Percentiles rank a stretch among this genome's conserved stretches.
These are phyloP conservation scores for Poeciliopsis occidentalis DNA, from an alignment of 2,113 vertebrate genomes.

Conservation along the genomic window DNA sequence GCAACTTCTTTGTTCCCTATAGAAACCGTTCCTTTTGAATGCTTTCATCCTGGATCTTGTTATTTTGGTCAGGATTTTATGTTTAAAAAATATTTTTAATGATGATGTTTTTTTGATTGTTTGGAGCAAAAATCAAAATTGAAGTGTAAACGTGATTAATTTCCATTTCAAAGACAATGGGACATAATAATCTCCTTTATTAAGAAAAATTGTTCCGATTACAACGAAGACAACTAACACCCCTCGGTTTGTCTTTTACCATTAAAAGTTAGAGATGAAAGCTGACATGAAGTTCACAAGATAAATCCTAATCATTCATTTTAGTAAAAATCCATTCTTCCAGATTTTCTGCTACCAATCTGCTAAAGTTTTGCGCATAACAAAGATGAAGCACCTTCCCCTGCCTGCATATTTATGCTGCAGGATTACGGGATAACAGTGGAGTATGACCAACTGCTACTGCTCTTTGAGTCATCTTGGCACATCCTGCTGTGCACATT, in stretches of 20 bases:
- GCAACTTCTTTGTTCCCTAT: no score
- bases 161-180: neutral
- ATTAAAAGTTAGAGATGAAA: neutral
- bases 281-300: neutral
- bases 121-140: no score
- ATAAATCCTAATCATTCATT: neutral
- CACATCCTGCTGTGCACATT: conserved; percentile 20
- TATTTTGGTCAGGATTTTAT: no score
- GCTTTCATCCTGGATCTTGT: neutral
- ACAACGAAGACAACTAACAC: neutral
- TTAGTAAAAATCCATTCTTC: neutral
- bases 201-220: neutral
- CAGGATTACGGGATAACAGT: conserved; percentile 14
- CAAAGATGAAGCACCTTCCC: conserved; percentile 9
- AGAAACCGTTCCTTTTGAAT: neutral
- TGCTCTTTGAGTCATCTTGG: conserved; percentile 35
- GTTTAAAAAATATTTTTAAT: no score
- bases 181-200: neutral
- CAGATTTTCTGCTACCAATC: neutral
- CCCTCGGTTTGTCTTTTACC: neutral
- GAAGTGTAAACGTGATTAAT: no score
- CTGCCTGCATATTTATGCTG: conserved; percentile 10
- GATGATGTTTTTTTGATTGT: no score
- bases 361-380: conserved; percentile 4
- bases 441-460: conserved; percentile 54